Percentiles rank a stretch among this genome's conserved stretches.
Evolutionary conservation across 2,113 vertebrate species (phyloP).

Genomic region (Blennius ocellaris): DNA sequence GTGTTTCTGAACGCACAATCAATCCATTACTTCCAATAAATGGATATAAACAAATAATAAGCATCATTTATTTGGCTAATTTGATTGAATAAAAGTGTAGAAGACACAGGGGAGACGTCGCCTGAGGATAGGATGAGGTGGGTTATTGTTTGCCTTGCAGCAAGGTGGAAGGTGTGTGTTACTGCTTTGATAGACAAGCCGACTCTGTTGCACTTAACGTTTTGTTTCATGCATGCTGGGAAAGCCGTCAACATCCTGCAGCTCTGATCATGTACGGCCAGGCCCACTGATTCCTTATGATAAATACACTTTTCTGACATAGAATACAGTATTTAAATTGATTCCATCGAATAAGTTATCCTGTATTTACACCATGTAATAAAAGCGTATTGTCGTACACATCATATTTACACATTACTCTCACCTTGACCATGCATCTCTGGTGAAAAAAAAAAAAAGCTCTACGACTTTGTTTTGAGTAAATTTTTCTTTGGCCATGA

Average conservation of each 20-base stretch:
- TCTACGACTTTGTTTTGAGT: slow-evolving; percentile 17
- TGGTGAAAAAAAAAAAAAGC: neutral
- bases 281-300: neutral
- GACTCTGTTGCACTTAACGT: neutral
- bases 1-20: neutral
- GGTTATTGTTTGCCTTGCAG: slow-evolving; percentile 26
- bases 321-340: neutral
- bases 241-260: neutral
- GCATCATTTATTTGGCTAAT: neutral
- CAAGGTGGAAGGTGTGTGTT: neutral
- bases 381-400: neutral
- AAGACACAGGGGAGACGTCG: neutral
- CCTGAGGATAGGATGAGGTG: neutral
- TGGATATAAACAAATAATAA: neutral
- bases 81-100: neutral
- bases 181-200: slow-evolving; percentile 24
- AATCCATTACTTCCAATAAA: neutral
- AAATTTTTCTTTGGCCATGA: slow-evolving; percentile 49
- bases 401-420: neutral
- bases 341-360: neutral
- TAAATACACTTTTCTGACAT: neutral
- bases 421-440: slow-evolving; percentile 32
- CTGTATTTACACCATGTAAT: neutral
- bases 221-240: slow-evolving; percentile 13
- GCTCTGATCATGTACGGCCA: neutral